Evolutionary conservation across 1,140 invertebrate species (phyloP), one percentile per base, ranked within the genome.

Genomic region (Drosophila yakuba): DNA sequence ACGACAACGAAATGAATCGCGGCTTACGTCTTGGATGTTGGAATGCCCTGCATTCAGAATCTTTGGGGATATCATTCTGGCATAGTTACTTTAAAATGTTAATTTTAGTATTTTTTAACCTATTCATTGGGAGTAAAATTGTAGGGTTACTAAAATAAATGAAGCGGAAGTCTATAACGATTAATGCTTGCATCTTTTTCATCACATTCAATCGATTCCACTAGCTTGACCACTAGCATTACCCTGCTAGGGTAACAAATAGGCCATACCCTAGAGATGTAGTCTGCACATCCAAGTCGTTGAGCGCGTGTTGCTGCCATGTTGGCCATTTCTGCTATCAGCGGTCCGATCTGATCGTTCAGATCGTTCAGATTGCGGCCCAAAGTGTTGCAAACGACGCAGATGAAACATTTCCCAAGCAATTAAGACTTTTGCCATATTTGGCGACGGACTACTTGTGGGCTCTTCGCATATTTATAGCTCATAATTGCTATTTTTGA

Each of bases 401-500:
- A 89, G 75, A 77, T 88, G 85, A 64, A 72, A 60, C 56, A 61
- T 63, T 74, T 67, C 61, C 67, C 67, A 69, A 64, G 57, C 80
- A 84, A 86, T 86, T 80, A 74, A 63, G 59, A 25, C 59, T 45
- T 63, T 44, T 74, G 80, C 84, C 84, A 74, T 80, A 77, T 80
- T 80, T 74, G 61, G 83, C 41, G 48, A 52, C 38, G 47, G 23
- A 51, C 54, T 43, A 20, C 43, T 60, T 68, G 50, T 67, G 39
- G 14, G 38, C 54, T 36, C 71, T 52, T 47, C 38, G 38, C 44
- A 75, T 85, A 86, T 85, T 81, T 78, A 78, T 85, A 81, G 82
- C 56, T 59, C 62, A 62, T 86, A 86, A 85, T 81, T 85, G 82
- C 78, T 85, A 81, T 85, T 86, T 85, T 78, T 54, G 61, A 78